Conservation (phyloP, 2,888 invertebrate genomes). For the Microplitis deprimator region DNA sequence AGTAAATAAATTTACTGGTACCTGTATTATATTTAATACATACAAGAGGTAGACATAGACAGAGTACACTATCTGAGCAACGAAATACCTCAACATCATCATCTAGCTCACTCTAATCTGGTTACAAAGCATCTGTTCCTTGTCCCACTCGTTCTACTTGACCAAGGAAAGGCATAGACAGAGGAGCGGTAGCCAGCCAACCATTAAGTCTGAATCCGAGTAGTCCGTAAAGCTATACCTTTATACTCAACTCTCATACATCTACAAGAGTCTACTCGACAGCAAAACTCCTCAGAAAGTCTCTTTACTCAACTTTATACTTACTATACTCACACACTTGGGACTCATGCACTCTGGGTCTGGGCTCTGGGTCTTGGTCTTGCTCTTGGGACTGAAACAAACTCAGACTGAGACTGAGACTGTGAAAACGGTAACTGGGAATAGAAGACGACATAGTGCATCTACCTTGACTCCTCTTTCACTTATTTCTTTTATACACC, state of each 20-base stretch:
- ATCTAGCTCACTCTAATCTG: not conserved
- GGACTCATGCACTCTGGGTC: not conserved
- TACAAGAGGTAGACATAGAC: slow-evolving; percentile 23
- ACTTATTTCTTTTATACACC: not conserved
- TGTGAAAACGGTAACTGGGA: not conserved
- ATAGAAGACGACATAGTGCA: not conserved
- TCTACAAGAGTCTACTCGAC: not conserved
- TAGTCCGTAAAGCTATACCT: slow-evolving; percentile 56
- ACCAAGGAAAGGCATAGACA: slow-evolving; percentile 53
- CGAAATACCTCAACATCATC: slow-evolving; percentile 11
- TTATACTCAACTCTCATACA: not conserved
- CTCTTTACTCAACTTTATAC: not conserved
- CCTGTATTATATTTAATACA: not conserved
- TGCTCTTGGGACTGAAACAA: not conserved
- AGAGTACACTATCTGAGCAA: not conserved
- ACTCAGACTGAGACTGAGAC: no score
- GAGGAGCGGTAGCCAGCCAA: slow-evolving; percentile 64
- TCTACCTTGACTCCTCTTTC: not conserved
- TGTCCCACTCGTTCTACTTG: slow-evolving; percentile 43
- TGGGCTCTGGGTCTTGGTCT: not conserved
- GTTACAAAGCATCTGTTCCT: slow-evolving; percentile 10
- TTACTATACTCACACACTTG: not conserved
- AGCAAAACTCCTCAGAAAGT: not conserved
- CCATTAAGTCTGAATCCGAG: slow-evolving; percentile 63
- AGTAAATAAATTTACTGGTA: not conserved